A percentile compares a stretch with the other conserved stretches of the same genome.
phyloP scores from a whole-genome alignment of 2,888 invertebrate genomes.

The Malthinus seriepunctatus region DNA sequence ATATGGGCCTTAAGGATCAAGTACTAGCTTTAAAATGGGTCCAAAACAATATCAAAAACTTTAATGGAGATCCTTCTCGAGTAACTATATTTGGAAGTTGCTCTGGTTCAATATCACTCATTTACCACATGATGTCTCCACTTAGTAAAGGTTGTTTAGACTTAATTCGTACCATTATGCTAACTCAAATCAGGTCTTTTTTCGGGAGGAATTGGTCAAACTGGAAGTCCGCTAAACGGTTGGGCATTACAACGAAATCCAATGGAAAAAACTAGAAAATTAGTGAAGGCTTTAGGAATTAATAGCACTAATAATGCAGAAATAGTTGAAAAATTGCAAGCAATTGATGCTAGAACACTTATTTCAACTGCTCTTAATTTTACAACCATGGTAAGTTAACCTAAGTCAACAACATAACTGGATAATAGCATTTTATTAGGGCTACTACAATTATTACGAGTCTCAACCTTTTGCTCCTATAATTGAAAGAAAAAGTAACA shows the following conservation, averaged over 20 bases:
- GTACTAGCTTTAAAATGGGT: conserved; percentile 38
- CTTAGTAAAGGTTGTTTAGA: conserved; percentile 26
- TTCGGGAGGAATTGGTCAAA: conserved; percentile 37
- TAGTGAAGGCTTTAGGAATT: conserved; percentile 28
- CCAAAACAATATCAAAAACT: conserved; percentile 32
- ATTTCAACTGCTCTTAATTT: neutral
- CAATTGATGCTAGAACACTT: conserved; percentile 12
- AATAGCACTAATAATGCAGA: conserved; percentile 18
- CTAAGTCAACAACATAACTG: no score
- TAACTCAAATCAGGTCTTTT: conserved; percentile 23
- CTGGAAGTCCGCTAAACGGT: conserved; percentile 35
- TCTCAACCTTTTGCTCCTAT: conserved; percentile 4
- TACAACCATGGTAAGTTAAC: neutral
- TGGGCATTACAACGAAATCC: conserved; percentile 34
- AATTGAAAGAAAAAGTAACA: conserved; percentile 1
- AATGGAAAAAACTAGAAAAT: conserved; percentile 16
- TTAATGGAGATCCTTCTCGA: conserved; percentile 36
- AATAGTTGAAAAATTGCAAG: conserved; percentile 32
- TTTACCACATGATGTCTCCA: conserved; percentile 32
- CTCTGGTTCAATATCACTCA: conserved; percentile 37
- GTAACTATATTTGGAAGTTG: conserved; percentile 39
- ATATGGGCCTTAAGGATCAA: conserved; percentile 39
- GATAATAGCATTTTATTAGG: neutral
- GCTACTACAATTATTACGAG: neutral
- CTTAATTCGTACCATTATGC: no score